Base-by-base conservation (phyloP, 2,113 vertebrate species). In the Etia nguti region DNA sequence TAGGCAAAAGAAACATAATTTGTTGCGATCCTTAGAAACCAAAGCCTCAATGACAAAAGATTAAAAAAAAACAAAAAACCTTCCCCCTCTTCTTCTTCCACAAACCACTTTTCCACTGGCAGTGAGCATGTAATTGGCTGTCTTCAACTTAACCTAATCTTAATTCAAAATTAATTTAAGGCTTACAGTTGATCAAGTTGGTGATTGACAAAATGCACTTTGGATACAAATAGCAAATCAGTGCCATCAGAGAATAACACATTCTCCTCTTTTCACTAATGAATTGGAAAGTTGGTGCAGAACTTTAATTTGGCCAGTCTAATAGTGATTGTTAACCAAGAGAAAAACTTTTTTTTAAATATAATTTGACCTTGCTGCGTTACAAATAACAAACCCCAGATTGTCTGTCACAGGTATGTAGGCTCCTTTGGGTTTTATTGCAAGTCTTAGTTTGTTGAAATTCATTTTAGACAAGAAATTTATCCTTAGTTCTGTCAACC, bases 361-460 rank as follows among this genome's bases (percentile, higher is more conserved):
- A 0, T 52, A 77, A 52, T 77, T 52, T 77, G 73, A 31, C 24
- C 26, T 50, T 4, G 24, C 15, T 50, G 43, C 43, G 31, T 77
- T 50, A n/a, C 16, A 77, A 29, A 29, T 77, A 77, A 50, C 4
- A 16, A 65, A 55, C 29, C 41, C 50, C 16, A 56, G n/a, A 46
- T 60, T 38, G n/a, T 41, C 36, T 65, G 6, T 36, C 22, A 62
- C 12, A 48, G 12, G 50, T 55, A 22, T 48, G 52, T 1, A 50
- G 73, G 16, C 16, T 77, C 31, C 46, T 73, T 70, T 46, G 22
- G 56, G 18, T 79, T 54, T 87, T 70, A 38, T 54, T 80, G 52
- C 15, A 24, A 20, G 46, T 77, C 43, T 60, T 70, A 60, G 54
- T 86, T 88, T 86, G 75, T 79, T 79, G 20, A 83, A 88, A 75